Evolutionary conservation across 2,797 vertebrate species (phyloP).

Genomic region (Labroides dimidiatus): DNA sequence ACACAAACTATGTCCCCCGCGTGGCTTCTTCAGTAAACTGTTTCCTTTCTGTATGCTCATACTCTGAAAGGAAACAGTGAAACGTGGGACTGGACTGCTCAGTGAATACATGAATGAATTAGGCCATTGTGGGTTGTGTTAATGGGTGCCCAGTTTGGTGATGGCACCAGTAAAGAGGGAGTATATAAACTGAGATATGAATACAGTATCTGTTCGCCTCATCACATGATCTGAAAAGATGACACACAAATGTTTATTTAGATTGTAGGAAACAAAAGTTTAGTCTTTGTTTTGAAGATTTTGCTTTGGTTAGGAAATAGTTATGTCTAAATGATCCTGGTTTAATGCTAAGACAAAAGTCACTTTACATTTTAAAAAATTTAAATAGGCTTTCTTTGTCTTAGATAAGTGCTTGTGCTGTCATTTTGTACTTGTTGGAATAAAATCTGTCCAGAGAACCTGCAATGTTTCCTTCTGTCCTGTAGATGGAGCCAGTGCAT

Average conservation of each 20-base stretch:
- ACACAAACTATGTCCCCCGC: background rate
- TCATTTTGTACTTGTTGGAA: background rate
- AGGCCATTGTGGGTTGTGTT: slow-evolving; percentile 58
- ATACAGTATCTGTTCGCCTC: slow-evolving; percentile 8
- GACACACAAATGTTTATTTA: background rate
- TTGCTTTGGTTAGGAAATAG: background rate
- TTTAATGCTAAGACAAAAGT: too few species aligned
- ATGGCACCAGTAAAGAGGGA: slow-evolving; percentile 57
- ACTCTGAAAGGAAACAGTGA: slow-evolving; percentile 41
- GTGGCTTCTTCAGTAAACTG: background rate
- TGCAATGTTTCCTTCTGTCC: slow-evolving; percentile 48
- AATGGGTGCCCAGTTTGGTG: slow-evolving; percentile 63
- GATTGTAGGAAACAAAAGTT: background rate
- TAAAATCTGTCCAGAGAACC: background rate
- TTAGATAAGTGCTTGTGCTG: background rate
- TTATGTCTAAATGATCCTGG: background rate
- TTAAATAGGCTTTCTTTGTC: background rate
- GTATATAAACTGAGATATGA: slow-evolving; percentile 21
- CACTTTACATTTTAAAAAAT: background rate
- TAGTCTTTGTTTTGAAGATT: background rate
- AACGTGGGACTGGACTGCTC: slow-evolving; percentile 18
- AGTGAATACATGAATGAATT: slow-evolving; percentile 61
- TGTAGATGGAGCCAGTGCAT: slow-evolving; percentile 67
- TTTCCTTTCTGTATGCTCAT: slow-evolving; percentile 14
- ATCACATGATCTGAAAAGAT: slow-evolving; percentile 8